Base-by-base conservation (phyloP, 1,140 invertebrate species). In the Chymomyza costata region DNA sequence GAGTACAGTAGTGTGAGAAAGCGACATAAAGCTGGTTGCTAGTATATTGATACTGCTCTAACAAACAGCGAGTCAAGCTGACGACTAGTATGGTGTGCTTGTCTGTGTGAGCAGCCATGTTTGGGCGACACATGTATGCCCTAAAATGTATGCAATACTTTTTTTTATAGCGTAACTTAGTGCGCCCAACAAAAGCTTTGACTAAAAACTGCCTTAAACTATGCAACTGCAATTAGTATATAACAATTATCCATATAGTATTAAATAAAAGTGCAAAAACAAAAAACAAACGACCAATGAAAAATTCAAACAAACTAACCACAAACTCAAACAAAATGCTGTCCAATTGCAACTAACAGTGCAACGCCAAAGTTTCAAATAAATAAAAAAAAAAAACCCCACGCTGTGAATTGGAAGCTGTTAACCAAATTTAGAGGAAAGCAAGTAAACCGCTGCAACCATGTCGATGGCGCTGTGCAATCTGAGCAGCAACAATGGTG, bases 391-490 rank as follows among this genome's bases (percentile, higher is more conserved):
- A 30, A 30, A 11, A n/a, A 34, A 34, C n/a, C 7, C 3, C 7
- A 34, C n/a, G n/a, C n/a, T n/a, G 5, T 6, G 13, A 34, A 6
- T 16, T 7, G 16, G 2, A 44, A 41, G 13, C 11, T n/a, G 13
- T n/a, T n/a, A n/a, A n/a, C n/a, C n/a, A n/a, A n/a, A n/a, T n/a
- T n/a, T n/a, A n/a, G n/a, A n/a, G n/a, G n/a, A n/a, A 47, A 47
- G 11, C 2, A 32, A 3, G 16, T n/a, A 39, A 21, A 7, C 2
- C 31, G 14, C 6, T 16, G 31, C 47, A 55, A 56, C 7, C 31
- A 78, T 80, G 73, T 80, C 73, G 8, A 80, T 80, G 59, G 74
- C 76, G 10, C 67, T 78, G 35, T 65, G 62, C 62, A 78, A 70
- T 41, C 45, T 80, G 16, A 78, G 81, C 13, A 53, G 64, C 40